phyloP scores from a whole-genome alignment of 1,140 invertebrate genomes.

The Camponotus floridanus region DNA sequence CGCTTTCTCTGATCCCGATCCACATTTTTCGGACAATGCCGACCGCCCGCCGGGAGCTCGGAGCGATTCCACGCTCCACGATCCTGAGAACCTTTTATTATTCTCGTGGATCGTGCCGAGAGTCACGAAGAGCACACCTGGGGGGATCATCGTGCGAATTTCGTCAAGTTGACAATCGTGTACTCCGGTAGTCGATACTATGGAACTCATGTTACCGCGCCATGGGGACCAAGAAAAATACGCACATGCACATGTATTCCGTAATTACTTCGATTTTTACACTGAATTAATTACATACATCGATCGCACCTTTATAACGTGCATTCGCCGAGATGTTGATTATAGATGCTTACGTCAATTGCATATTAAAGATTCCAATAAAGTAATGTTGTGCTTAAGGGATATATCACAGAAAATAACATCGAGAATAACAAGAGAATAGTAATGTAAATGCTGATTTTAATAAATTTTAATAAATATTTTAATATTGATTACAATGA shows the following conservation, averaged over 20 bases:
- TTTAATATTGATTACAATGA: not conserved
- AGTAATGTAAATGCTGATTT: conserved; percentile 1
- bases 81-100: conserved; percentile 66
- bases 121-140: conserved; percentile 58
- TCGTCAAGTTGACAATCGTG: conserved; percentile 60
- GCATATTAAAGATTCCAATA: not conserved
- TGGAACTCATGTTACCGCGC: conserved; percentile 23
- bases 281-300: conserved; percentile 40
- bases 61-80: conserved; percentile 61
- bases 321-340: not conserved
- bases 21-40: conserved; percentile 75
- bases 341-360: conserved; percentile 11
- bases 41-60: conserved; percentile 67
- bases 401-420: not conserved
- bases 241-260: not conserved
- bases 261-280: conserved; percentile 18
- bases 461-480: conserved; percentile 34
- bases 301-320: conserved; percentile 18
- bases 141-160: conserved; percentile 71
- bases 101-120: conserved; percentile 64
- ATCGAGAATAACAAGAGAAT: not conserved
- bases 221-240: conserved; percentile 1
- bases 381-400: conserved; percentile 13
- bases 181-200: conserved; percentile 21
- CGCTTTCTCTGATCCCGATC: conserved; percentile 62